A percentile compares a stretch with the other conserved stretches of the same genome.
Evolutionary conservation across 2,888 invertebrate genomes (phyloP).

Genomic region (Caenorhabditis sp.): DNA sequence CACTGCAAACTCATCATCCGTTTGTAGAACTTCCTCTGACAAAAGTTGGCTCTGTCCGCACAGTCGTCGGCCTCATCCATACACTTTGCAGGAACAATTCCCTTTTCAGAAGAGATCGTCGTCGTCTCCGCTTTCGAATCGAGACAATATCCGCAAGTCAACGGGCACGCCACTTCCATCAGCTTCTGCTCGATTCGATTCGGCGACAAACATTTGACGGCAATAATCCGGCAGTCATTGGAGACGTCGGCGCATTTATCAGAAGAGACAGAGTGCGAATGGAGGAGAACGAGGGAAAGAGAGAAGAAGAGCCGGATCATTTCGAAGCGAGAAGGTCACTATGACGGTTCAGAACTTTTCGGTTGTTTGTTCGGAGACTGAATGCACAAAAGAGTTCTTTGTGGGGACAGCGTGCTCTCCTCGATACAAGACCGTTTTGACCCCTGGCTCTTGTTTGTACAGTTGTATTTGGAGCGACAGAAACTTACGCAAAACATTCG

Average conservation of each 20-base stretch:
- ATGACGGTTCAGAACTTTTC: constrained; percentile 7
- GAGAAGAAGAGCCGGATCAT: neutral
- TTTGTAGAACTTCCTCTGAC: constrained; percentile 31
- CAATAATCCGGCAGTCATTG: constrained; percentile 41
- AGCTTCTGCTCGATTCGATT: constrained; percentile 54
- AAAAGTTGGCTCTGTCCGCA: constrained; percentile 28
- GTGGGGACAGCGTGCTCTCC: no score
- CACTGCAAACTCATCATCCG: constrained; percentile 53
- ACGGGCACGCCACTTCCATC: constrained; percentile 50
- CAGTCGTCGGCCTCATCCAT: constrained; percentile 52
- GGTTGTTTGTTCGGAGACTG: neutral
- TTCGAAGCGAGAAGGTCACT: neutral
- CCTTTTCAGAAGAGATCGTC: neutral
- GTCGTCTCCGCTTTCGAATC: neutral
- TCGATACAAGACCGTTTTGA: neutral
- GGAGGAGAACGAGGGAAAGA: constrained; percentile 7
- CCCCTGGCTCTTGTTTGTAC: constrained; percentile 24
- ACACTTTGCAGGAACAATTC: constrained; percentile 18
- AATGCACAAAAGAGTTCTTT: neutral
- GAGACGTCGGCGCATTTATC: constrained; percentile 36
- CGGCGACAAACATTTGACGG: constrained; percentile 53
- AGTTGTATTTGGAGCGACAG: constrained; percentile 2
- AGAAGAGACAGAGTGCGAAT: neutral
- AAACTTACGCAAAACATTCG: neutral
- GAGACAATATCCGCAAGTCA: constrained; percentile 53